Base-by-base conservation (phyloP, 1,140 invertebrate species). In the Pectinophora gossypiella region DNA sequence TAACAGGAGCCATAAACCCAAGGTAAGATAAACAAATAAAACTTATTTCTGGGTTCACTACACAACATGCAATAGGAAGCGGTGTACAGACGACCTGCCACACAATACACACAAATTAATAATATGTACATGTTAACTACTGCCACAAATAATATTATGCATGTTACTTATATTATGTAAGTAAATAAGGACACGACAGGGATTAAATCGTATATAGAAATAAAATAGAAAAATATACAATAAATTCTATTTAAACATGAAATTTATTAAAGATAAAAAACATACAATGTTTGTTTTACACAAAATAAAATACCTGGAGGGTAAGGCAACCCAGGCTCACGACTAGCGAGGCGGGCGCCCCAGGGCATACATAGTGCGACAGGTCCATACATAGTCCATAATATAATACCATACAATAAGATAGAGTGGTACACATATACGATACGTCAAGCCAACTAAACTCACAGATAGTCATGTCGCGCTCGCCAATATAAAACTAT, bases 181-280 rank as follows among this genome's bases (percentile, higher is more conserved):
- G 62, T 83, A 82, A 73, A 83, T 77, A 83, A 76, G 83, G 78
- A 82, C 58, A 76, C 51, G 49, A 68, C 56, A 59, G 78, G 81
- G 72, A 48, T 52, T 69, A 64, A 64, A 59, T 69, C 47, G 67
- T 76, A 82, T 77, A 84, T 82, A 87, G 69, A 84, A 76, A 87
- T 19, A 71, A 81, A 83, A 82, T 80, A 84, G 76, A 78, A 72
- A 78, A 85, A 85, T 85, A 87, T 87, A 85, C 81, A 78, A 83
- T 85, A 85, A 77, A 85, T 70, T 73, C 74, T 87, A 85, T 85
- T 84, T 82, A 85, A 85, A 80, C 82, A 87, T 84, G 79, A 85
- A 87, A 77, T 88, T 88, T 88, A 87, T 87, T 88, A 86, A 87
- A 85, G 81, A 79, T 85, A 80, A 87, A 79, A 88, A 87, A 85